Evolutionary conservation across 2,888 invertebrate genomes (phyloP), one percentile per base, ranked within the genome.

Genomic region (Epinotia bilunana): DNA sequence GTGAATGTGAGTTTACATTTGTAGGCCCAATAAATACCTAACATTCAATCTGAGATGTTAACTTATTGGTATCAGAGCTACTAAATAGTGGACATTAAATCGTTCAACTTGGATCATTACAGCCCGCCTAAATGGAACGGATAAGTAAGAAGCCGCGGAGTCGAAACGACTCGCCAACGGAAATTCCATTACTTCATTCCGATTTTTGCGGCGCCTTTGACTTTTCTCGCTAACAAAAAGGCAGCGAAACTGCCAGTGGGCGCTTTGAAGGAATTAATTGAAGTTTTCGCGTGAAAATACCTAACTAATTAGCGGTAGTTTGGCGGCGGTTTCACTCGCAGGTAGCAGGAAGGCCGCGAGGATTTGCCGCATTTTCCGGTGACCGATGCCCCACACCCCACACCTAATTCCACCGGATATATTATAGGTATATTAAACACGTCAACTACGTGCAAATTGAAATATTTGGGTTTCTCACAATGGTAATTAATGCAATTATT

Each of bases 231-330:
- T 83, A 83, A 79, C 83, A 78, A 80, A 83, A 80, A 80, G 79
- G 78, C 78, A 77, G 76, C 82, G 75, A 74, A 78, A 81, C 77
- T 79, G 80, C 79, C 80, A 73, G 81, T 83, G 82, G 87, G 82
- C 84, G 86, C 86, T 89, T 88, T 89, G 87, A 87, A 82, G 86
- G 88, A 87, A 87, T 89, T 89, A 90, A 90, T 89, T 89, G 88
- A 88, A 90, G 89, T 90, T 90, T 90, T 88, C 84, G 85, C 84
- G 85, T 83, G 87, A 88, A 90, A 89, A 91, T 91, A 84, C 86
- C 86, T 83, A 87, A 87, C 88, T 90, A 89, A 90, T 88, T 88
- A 88, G 88, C 79, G 86, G 83, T 84, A 86, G 85, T 83, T 86
- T 78, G 84, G 82, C 77, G 62, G 80, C 72, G 81, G 78, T 80